Evolutionary conservation across 2,888 invertebrate genomes (phyloP), one percentile per base, ranked within the genome.

Genomic region (Axea sp.): DNA sequence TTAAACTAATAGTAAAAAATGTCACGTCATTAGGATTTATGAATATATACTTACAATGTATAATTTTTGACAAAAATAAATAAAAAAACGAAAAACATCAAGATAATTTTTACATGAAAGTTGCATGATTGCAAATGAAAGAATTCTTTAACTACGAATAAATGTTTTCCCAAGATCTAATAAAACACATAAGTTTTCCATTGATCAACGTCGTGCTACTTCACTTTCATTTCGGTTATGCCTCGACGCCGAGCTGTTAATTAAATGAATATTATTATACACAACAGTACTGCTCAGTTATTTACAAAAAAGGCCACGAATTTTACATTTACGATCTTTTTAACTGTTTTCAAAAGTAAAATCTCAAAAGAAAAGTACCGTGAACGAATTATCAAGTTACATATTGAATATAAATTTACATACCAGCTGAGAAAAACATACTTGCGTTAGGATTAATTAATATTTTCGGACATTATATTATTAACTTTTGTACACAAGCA

Each of bases 171-270:
- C 9, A 31, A 31, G 37, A 45, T 67, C 67, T 49, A 67, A 39
- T 67, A 67, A 67, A 59, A 67, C 41, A 47, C 47, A 41, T 39
- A 59, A 24, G 28, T 51, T 68, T 68, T 60, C 59, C 49, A 53
- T 69, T 69, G 60, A 69, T 53, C 45, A 68, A 68, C 68, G 68
- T 59, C 51, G 68, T 59, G 37, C 53, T 69, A 53, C 59, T 73
- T 72, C 73, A 73, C 73, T 73, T 73, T 73, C 73, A 73, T 73
- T 73, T 67, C 65, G 47, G 72, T 67, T 73, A 57, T 73, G 64
- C 65, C 65, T 65, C 72, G 72, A 53, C 60, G 55, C 33, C 41
- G 67, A 67, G 30, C 47, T 60, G 67, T 60, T 73, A 73, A 73
- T 73, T 73, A 73, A 73, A 67, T 47, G 67, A 67, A 55, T 73